Evolutionary conservation across 2,797 vertebrate genomes (phyloP), one percentile per base, ranked within the genome.

Genomic region (Oreochromis mossambicus): DNA sequence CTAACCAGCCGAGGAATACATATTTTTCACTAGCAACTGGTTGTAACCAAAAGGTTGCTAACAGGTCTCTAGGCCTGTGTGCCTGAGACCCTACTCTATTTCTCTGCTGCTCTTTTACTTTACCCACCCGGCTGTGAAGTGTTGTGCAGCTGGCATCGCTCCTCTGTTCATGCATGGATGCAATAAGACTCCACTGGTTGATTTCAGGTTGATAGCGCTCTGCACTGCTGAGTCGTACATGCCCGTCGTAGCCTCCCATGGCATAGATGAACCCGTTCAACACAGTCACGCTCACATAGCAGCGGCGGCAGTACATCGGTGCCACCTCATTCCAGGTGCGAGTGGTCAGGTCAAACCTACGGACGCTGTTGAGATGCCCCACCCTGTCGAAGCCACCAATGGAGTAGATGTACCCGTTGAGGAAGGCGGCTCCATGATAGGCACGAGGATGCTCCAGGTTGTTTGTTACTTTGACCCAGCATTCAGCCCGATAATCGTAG

Each of bases 241-340:
- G 15, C 8, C 56, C 56, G 0, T 56, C 94, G 10, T 91, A 96
- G 10, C 97, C 97, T 19, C 98, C 98, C 92, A 98, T 94, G 83
- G 97, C 97, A 0, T 97, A 98, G 84, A 98, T 96, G 81, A 86
- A 94, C 9, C 95, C 91, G 1, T 96, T 85, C 48, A 98, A 92
- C 11, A 96, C 93, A 0, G 96, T 86, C 7, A 97, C 96, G 0
- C 97, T 98, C 29, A 98, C 95, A 0, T 97, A 97, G 93, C 97
- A 96, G 50, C 97, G 96, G 5, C 94, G 91, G 0, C 46, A 92
- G 88, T 97, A 88, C 97, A 98, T 98, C 8, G 97, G 96, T 0
- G 96, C 95, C 5, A 95, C 96, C 84, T 98, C 95, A 8, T 97
- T 93, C 97, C 97, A 98, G 0, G 85, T 96, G 58, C 83, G 95